phyloP scores from a whole-genome alignment of 2,888 invertebrate genomes.

The Polyommatus iphigenia region DNA sequence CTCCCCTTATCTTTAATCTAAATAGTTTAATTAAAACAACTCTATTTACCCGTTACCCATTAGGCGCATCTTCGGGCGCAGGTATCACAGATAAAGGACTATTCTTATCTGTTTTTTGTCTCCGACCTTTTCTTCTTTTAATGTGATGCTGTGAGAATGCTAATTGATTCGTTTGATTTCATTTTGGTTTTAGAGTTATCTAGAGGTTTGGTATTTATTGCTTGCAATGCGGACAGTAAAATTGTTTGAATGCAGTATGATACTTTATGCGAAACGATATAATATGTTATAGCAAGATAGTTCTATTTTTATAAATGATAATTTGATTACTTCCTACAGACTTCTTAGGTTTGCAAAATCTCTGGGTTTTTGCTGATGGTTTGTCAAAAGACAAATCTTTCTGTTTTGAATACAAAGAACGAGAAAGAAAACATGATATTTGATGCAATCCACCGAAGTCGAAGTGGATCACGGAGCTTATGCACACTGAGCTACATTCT shows the following conservation, averaged over 20 bases:
- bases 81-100: conserved; percentile 7
- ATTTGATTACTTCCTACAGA: too few relatives aligned
- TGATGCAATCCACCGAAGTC: not conserved
- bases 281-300: not conserved
- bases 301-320: too few relatives aligned
- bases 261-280: not conserved
- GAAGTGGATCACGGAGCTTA: not conserved
- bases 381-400: too few relatives aligned
- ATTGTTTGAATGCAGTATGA: not conserved
- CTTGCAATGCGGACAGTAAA: not conserved
- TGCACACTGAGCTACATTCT: not conserved
- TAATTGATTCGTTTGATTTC: conserved; percentile 12
- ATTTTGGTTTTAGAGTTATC: not conserved
- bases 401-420: too few relatives aligned
- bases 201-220: not conserved
- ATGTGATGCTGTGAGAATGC: conserved; percentile 13
- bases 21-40: conserved; percentile 29
- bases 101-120: conserved; percentile 16
- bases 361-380: too few relatives aligned
- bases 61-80: not conserved
- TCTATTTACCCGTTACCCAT: conserved; percentile 5
- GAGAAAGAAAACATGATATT: not conserved
- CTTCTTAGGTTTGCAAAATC: too few relatives aligned
- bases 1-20: conserved; percentile 22
- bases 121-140: conserved; percentile 18